A percentile compares a stretch with the other conserved stretches of the same genome.
These are phyloP conservation scores for Dipodomys merriami DNA, from an alignment of 2,113 vertebrate genomes.

Conservation along the genomic window DNA sequence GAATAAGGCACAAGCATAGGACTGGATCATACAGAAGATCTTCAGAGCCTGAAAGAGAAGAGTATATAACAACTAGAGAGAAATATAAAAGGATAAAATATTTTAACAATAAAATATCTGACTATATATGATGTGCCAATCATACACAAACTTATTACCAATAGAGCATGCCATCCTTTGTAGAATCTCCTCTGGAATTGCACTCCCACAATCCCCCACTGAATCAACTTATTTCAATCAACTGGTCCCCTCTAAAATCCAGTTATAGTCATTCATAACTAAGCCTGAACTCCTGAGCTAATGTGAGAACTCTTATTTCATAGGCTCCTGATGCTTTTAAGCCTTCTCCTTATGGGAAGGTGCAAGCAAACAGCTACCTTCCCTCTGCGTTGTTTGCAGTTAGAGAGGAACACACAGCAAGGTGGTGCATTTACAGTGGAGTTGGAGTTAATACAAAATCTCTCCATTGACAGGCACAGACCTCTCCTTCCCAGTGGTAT, in stretches of 20 bases:
- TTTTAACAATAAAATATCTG: neutral
- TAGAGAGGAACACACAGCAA: neutral
- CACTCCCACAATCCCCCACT: neutral
- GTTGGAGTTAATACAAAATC: neutral
- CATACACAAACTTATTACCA: neutral
- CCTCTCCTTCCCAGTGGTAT: neutral
- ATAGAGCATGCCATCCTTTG: neutral
- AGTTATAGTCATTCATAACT: neutral
- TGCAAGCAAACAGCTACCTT: neutral
- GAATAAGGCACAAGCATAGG: neutral
- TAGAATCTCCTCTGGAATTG: neutral
- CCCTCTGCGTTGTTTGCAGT: neutral
- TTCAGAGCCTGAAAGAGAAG: neutral
- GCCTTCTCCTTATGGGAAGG: neutral
- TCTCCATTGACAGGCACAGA: neutral
- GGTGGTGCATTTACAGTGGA: neutral
- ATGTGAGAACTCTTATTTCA: conserved; percentile 7
- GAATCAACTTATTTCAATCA: too few species aligned
- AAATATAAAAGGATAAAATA: neutral
- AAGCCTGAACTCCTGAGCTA: neutral
- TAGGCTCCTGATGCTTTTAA: neutral
- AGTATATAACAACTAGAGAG: neutral
- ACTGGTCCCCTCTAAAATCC: neutral
- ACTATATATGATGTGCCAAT: neutral
- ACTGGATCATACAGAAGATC: neutral